Evolutionary conservation across 2,113 vertebrate genomes (phyloP).

Genomic region (Meriones unguiculatus): DNA sequence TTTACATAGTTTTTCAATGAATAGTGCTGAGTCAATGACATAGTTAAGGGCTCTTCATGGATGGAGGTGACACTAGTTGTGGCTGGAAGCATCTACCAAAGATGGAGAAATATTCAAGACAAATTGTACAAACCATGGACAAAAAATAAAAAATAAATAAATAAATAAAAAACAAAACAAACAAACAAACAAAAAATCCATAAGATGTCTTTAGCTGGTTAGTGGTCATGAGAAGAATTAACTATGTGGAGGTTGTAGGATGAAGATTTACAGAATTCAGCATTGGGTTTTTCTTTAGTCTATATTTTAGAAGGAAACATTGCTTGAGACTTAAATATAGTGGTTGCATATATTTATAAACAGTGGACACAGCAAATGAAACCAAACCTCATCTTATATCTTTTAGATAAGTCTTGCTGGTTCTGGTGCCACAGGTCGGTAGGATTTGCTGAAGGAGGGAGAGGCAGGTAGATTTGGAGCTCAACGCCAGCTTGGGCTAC

Average conservation of each 20-base stretch:
- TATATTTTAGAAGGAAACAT: not conserved
- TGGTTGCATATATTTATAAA: not conserved
- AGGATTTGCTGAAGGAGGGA: too few relatives aligned
- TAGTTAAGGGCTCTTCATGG: not conserved
- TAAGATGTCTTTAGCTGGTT: not conserved
- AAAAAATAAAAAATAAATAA: too few relatives aligned
- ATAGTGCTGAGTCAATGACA: not conserved
- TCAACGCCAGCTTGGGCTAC: too few relatives aligned
- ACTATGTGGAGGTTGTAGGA: not conserved
- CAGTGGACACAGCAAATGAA: not conserved
- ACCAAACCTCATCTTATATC: not conserved
- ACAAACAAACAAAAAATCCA: too few relatives aligned
- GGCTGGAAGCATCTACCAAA: not conserved
- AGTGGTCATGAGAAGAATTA: not conserved
- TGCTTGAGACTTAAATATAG: not conserved
- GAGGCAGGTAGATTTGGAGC: too few relatives aligned
- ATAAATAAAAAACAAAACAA: too few relatives aligned
- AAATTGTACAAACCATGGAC: not conserved
- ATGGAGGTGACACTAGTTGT: not conserved
- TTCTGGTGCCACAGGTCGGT: too few relatives aligned
- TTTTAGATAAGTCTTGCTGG: not conserved
- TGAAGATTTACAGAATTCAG: not conserved
- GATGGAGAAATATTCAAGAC: not conserved
- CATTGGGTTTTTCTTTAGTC: not conserved
- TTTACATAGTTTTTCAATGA: not conserved